Percentiles rank a stretch among this genome's conserved stretches.
Evolutionary conservation across 2,888 invertebrate genomes (phyloP).

Genomic region (Cephus sareptanus): DNA sequence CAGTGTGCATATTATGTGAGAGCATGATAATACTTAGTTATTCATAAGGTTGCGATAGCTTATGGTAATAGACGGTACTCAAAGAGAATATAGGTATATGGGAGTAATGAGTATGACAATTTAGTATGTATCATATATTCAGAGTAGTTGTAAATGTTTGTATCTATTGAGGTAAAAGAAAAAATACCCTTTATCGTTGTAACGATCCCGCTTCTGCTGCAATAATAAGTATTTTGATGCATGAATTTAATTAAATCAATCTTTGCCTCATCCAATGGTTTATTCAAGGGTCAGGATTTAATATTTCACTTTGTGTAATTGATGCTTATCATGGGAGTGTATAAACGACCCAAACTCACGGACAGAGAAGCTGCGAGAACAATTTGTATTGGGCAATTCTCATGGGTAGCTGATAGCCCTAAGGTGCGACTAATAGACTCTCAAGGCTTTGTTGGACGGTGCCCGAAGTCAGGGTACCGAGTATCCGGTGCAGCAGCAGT

Average conservation of each 20-base stretch:
- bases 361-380: background rate
- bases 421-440: background rate
- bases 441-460: background rate
- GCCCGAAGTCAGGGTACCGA: background rate
- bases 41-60: background rate
- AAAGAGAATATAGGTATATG: background rate
- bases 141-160: background rate
- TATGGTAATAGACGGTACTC: background rate
- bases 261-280: background rate
- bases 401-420: background rate
- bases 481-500: background rate
- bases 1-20: background rate
- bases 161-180: background rate
- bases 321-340: background rate
- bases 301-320: background rate
- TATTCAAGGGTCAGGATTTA: background rate
- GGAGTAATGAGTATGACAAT: background rate
- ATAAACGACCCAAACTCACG: background rate
- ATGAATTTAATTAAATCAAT: background rate
- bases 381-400: background rate
- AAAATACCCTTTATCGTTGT: background rate
- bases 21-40: background rate
- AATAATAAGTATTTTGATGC: background rate
- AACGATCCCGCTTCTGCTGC: background rate
- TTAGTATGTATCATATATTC: background rate